Conservation (phyloP, 2,113 vertebrate genomes). For the Istiophorus platypterus region DNA sequence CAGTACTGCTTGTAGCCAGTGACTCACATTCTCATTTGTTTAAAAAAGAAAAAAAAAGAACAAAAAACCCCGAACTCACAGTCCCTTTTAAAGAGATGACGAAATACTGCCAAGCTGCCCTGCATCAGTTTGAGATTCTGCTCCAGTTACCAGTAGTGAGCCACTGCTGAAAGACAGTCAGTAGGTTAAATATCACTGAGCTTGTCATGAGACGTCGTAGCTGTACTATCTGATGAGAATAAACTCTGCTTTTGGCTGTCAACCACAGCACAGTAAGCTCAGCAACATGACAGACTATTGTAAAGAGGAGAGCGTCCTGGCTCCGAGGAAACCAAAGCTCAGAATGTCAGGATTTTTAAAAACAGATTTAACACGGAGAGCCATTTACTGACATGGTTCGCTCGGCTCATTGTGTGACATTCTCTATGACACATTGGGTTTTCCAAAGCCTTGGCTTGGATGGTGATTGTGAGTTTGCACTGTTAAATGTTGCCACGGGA, state of each 20-base stretch:
- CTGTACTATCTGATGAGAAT: not conserved
- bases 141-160: not conserved
- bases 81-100: not conserved
- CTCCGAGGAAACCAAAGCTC: not conserved
- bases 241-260: not conserved
- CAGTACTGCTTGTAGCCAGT: not conserved
- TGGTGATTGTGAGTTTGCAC: conserved; percentile 1
- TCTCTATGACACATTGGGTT: not conserved
- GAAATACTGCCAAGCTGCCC: not conserved
- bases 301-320: too few relatives aligned
- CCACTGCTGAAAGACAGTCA: not conserved
- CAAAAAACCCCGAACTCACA: not conserved
- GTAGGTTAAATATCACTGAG: not conserved
- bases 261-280: not conserved
- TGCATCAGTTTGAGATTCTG: not conserved
- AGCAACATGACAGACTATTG: not conserved
- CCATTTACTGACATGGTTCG: not conserved
- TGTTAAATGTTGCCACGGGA: not conserved
- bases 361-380: not conserved
- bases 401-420: not conserved
- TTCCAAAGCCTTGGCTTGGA: not conserved
- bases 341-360: not conserved
- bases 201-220: not conserved
- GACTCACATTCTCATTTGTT: not conserved
- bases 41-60: not conserved